These are phyloP conservation scores for Aphaenogaster rudis DNA, from an alignment of 1,140 invertebrate species.

Conservation along the genomic window DNA sequence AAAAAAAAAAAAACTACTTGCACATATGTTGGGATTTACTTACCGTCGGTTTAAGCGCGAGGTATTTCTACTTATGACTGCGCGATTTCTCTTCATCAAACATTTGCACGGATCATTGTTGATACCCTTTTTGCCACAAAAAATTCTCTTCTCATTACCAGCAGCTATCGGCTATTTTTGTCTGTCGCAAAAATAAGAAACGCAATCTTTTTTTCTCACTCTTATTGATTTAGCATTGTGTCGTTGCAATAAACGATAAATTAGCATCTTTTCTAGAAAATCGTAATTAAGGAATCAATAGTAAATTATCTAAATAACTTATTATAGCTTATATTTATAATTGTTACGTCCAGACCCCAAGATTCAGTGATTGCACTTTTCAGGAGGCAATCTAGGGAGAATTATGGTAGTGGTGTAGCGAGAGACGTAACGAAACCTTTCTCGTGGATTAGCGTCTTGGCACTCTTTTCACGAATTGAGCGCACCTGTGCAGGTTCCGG, in stretches of 20 bases:
- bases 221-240: neutral
- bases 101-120: slow-evolving; percentile 16
- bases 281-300: neutral
- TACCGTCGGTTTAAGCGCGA: neutral
- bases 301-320: neutral
- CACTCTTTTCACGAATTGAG: no score
- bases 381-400: no score
- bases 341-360: no score
- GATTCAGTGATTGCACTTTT: no score
- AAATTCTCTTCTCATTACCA: neutral
- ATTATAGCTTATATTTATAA: neutral
- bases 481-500: no score
- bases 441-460: no score
- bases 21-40: neutral
- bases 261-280: neutral
- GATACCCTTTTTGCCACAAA: neutral
- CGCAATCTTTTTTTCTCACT: neutral
- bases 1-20: neutral
- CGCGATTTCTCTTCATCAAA: neutral
- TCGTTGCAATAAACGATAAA: neutral
- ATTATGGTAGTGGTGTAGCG: no score
- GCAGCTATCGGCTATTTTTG: slow-evolving; percentile 23
- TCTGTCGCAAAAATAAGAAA: slow-evolving; percentile 18
- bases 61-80: slow-evolving; percentile 14
- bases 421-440: no score